These are phyloP conservation scores for Gymnoscopelus braueri DNA, from an alignment of 2,797 vertebrate species.

Conservation along the genomic window DNA sequence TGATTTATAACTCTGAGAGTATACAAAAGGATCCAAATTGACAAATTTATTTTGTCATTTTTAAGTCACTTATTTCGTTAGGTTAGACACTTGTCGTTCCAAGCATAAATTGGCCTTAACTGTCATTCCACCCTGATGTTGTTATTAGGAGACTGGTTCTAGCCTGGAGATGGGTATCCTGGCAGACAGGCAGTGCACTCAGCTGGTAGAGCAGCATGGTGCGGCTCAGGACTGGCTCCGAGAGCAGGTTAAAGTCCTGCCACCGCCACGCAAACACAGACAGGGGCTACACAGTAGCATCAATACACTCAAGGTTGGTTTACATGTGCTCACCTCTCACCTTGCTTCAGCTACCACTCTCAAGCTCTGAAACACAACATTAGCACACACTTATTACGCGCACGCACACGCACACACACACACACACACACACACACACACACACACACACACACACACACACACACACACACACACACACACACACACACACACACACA, in stretches of 20 bases:
- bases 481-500: not conserved
- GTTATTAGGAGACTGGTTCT: slow-evolving; percentile 56
- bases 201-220: slow-evolving; percentile 81
- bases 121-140: not conserved
- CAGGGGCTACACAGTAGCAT: slow-evolving; percentile 64
- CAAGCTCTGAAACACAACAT: too few relatives aligned
- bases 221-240: slow-evolving; percentile 82
- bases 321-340: not conserved
- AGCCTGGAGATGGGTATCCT: slow-evolving; percentile 72
- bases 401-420: not conserved
- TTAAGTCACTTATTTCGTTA: not conserved
- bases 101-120: not conserved
- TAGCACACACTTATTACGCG: too few relatives aligned
- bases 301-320: slow-evolving; percentile 80
- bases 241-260: slow-evolving; percentile 78
- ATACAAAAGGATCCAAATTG: too few relatives aligned
- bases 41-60: not conserved
- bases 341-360: too few relatives aligned
- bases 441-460: slow-evolving; percentile 2
- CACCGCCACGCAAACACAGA: slow-evolving; percentile 60
- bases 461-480: slow-evolving; percentile 12
- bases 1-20: too few relatives aligned
- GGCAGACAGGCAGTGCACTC: slow-evolving; percentile 74
- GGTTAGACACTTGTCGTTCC: too few relatives aligned
- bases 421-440: slow-evolving; percentile 4